Evolutionary conservation across 1,140 invertebrate species (phyloP).

Genomic region (Drosophila melanogaster): Release_6_plus_ISO1_MT NT_037436.4:5138001-5138500

Average conservation of each 20-base stretch:
- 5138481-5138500: constrained; percentile 87
- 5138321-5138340: not conserved
- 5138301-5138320: not conserved
- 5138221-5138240: constrained; percentile 87
- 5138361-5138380: constrained; percentile 75
- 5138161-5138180: constrained; percentile 87
- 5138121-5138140: constrained; percentile 90
- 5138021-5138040: constrained; percentile 92
- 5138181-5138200: constrained; percentile 88
- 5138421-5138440: constrained; percentile 85
- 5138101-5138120: constrained; percentile 87
- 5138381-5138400: constrained; percentile 85
- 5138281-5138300: constrained; percentile 85
- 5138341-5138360: constrained; percentile 63
- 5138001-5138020: constrained; percentile 87
- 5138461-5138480: constrained; percentile 83
- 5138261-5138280: constrained; percentile 83
- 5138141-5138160: constrained; percentile 88
- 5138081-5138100: constrained; percentile 89
- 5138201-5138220: constrained; percentile 87
- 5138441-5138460: constrained; percentile 84
- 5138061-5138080: constrained; percentile 86
- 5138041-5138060: constrained; percentile 93
- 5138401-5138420: constrained; percentile 86
- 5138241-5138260: constrained; percentile 86